A percentile compares a stretch with the other conserved stretches of the same genome.
These are phyloP conservation scores for Delichon dasypus DNA, from an alignment of 2,797 vertebrate species.

Conservation along the genomic window DNA sequence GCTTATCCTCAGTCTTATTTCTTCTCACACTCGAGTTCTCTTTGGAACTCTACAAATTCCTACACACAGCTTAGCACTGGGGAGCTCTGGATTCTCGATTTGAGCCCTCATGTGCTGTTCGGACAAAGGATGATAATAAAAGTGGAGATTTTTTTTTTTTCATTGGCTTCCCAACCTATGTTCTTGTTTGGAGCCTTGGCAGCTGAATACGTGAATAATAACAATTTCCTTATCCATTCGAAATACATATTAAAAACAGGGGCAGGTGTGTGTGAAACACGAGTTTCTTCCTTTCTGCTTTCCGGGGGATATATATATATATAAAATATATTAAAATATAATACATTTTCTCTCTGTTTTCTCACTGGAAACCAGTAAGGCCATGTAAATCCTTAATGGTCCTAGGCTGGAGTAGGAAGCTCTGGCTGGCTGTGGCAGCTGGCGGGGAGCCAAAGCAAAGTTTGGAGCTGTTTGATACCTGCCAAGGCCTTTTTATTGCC, in stretches of 20 bases:
- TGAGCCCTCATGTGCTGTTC: neutral
- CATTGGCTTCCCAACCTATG: neutral
- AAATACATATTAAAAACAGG: neutral
- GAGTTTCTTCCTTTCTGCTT: neutral
- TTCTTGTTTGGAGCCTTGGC: neutral
- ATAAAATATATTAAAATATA: neutral
- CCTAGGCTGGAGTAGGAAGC: neutral
- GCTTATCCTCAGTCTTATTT: neutral
- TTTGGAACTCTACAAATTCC: neutral
- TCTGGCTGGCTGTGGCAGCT: constrained; percentile 5
- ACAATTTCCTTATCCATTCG: neutral
- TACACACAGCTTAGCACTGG: neutral
- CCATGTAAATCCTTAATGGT: neutral
- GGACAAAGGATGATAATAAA: neutral
- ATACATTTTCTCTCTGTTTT: neutral
- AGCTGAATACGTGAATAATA: neutral
- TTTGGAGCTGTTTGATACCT: constrained; percentile 43
- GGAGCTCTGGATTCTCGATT: neutral
- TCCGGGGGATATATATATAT: neutral
- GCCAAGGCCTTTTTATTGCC: constrained; percentile 45
- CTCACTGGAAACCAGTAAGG: neutral
- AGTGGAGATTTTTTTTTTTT: neutral
- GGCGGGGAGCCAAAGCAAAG: constrained; percentile 42
- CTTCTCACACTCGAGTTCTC: neutral
- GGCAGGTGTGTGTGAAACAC: neutral